Evolutionary conservation across 2,888 invertebrate species (phyloP), one percentile per base, ranked within the genome.

Genomic region (Conchocele bisecta): DNA sequence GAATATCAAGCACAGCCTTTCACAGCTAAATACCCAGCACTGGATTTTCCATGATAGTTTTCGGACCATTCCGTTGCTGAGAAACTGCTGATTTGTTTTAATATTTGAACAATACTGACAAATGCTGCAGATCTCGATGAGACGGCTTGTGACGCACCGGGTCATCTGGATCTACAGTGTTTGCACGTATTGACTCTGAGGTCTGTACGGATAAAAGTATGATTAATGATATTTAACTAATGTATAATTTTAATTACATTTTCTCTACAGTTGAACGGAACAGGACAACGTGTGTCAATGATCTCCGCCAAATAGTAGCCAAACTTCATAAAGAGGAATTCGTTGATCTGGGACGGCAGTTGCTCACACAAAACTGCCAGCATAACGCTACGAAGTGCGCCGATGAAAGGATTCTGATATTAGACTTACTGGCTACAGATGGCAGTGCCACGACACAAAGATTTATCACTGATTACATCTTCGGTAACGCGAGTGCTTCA

Each of bases 401-500:
- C 7, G 78, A 78, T 24, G 75, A 76, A 42, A 67, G 77, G 15
- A 75, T 75, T 26, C 69, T 84, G 26, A 73, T 81, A 22, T 72
- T 83, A 15, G 84, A 84, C 53, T 50, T 84, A 6, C 51, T 83
- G n/a, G 76, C 82, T 7, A 46, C 70, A n/a, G 67, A 75, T 37
- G 81, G 79, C 29, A 79, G 77, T 44, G 51, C 57, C 2, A 60
- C 63, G 4, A 69, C 84, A 3, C 84, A 84, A 51, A 15, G 68
- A n/a, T 37, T 83, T 39, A 35, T 84, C 1, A 33, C 81, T 9
- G 53, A 71, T 29, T 48, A 71, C 26, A 67, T 84, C 9, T 54
- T 83, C 41, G 35, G 26, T 9, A 33, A 50, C 15, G 60, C 75
- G 3, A 71, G 67, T 39, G 64, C 53, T 0, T 70, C 75, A 6